Base-by-base conservation (phyloP, 2,113 vertebrate genomes). In the Gopherus evgoodei region DNA sequence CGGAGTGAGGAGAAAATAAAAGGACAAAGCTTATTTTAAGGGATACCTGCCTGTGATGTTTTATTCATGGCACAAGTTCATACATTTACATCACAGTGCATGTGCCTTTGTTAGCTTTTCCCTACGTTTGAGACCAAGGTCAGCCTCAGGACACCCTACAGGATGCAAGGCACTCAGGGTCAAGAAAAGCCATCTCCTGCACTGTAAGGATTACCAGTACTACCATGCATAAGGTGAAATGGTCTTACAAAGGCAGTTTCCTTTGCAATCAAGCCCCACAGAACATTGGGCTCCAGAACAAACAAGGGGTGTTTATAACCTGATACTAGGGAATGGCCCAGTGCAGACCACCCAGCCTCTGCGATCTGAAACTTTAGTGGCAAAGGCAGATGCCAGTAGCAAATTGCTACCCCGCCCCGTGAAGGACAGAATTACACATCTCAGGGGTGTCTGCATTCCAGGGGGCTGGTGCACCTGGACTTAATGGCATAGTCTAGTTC, bases 401-500 rank as follows among this genome's bases (percentile, higher is more conserved):
- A 69, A n/a, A 59, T 59, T 59, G 29, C 13, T 31, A 8, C 3
- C 7, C 16, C 4, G 3, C 62, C 6, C 16, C 9, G 31, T 35
- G 62, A 65, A 8, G 31, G 31, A 35, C 12, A 3, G 16, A 65
- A 35, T 35, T 65, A 35, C 7, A 7, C 62, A 69, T 19, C 14
- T 69, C 8, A 69, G 62, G 27, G 62, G 31, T n/a, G 31, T 69
- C 35, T 69, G 62, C 35, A 3, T 69, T n/a, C 16, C 31, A 8
- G 31, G 83, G 16, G 22, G 50, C 35, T 81, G 50, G 49, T 8
- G n/a, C 27, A 2, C 38, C 9, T 5, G n/a, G 3, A 42, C n/a
- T 62, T 7, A 1, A 4, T 31, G 76, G 4, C 49, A 49, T 8
- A 0, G 42, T 2, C 9, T 1, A 0, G 4, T 4, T 25, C 52